phyloP scores from a whole-genome alignment of 2,888 invertebrate genomes.

The Byasa hedistus region DNA sequence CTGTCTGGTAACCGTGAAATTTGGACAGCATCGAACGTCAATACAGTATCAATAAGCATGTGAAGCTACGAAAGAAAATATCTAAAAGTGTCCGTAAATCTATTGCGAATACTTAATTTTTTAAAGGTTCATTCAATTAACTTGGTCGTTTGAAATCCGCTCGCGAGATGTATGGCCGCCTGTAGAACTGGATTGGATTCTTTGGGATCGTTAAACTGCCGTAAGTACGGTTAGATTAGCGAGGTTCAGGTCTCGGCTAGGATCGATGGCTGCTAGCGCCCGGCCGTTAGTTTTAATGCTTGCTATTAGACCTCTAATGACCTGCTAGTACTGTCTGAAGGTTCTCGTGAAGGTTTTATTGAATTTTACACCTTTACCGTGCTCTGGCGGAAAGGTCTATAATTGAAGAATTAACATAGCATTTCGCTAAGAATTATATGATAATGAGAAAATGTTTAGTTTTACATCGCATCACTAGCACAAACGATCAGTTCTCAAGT shows the following conservation, averaged over 20 bases:
- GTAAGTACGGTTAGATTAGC: conserved; percentile 8
- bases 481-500: too few relatives aligned
- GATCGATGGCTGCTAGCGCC: background rate
- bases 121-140: background rate
- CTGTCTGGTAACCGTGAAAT: background rate
- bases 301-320: background rate
- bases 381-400: background rate
- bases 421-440: too few relatives aligned
- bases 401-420: background rate
- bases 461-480: too few relatives aligned
- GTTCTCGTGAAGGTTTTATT: background rate
- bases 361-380: background rate
- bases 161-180: background rate
- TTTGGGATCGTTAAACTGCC: conserved; percentile 5
- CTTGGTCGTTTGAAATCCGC: background rate
- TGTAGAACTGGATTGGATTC: conserved; percentile 10
- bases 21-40: background rate
- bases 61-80: too few relatives aligned
- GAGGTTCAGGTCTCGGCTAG: background rate
- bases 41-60: too few relatives aligned
- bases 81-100: background rate
- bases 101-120: background rate
- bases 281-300: conserved; percentile 1
- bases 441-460: too few relatives aligned
- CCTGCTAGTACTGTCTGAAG: background rate